Evolutionary conservation across 2,888 invertebrate genomes (phyloP).

Genomic region (Pseudoips prasinana): DNA sequence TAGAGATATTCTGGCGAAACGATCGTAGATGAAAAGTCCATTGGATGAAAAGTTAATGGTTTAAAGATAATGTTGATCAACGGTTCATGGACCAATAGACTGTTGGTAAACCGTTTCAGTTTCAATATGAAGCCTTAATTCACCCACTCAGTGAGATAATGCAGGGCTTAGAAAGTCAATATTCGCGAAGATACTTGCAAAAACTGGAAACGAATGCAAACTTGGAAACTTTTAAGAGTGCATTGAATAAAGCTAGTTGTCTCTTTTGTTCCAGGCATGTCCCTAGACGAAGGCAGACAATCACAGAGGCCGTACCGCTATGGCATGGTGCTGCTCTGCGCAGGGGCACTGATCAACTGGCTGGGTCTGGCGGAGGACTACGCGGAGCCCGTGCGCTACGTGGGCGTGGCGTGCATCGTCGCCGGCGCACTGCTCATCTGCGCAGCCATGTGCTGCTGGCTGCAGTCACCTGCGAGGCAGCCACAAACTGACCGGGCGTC

Average conservation of each 20-base stretch:
- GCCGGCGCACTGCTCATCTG: slow-evolving; percentile 87
- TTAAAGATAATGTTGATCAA: too few species aligned
- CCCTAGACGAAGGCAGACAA: slow-evolving; percentile 84
- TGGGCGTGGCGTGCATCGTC: slow-evolving; percentile 88
- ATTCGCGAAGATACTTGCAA: too few species aligned
- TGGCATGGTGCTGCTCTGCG: slow-evolving; percentile 87
- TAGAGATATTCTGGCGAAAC: too few species aligned
- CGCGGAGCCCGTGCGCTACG: slow-evolving; percentile 87
- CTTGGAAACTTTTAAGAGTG: too few species aligned
- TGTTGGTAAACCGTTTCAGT: too few species aligned
- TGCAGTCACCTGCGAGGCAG: slow-evolving; percentile 78
- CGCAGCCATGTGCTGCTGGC: slow-evolving; percentile 89
- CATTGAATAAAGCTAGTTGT: slow-evolving; percentile 2
- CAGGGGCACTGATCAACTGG: slow-evolving; percentile 89
- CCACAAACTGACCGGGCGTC: slow-evolving; percentile 67
- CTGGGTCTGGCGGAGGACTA: slow-evolving; percentile 87
- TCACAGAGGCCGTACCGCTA: slow-evolving; percentile 88
- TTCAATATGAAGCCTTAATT: too few species aligned
- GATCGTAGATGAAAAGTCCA: too few species aligned
- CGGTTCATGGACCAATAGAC: too few species aligned
- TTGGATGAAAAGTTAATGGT: too few species aligned
- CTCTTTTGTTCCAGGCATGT: slow-evolving; percentile 80
- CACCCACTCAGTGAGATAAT: too few species aligned
- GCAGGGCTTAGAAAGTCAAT: too few species aligned
- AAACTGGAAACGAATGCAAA: too few species aligned